Conservation (phyloP, 2,888 invertebrate species). For the Tinea semifulvella region DNA sequence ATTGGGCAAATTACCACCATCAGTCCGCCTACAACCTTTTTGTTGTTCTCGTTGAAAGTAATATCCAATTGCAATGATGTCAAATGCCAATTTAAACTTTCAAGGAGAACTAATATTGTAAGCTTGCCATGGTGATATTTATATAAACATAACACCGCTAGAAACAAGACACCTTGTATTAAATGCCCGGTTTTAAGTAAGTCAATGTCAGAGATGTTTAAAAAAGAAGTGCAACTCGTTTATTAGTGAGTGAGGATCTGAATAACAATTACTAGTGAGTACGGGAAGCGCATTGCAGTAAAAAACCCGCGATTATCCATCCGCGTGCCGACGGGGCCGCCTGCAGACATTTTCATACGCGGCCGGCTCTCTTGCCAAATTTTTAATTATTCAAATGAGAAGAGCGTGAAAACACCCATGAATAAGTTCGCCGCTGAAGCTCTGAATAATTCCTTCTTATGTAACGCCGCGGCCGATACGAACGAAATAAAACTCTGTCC, state of each 20-base stretch:
- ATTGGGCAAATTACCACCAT: too few relatives aligned
- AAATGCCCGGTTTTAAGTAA: too few relatives aligned
- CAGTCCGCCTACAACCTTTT: too few relatives aligned
- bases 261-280: conserved; percentile 8
- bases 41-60: too few relatives aligned
- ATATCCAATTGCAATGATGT: too few relatives aligned
- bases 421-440: conserved; percentile 21
- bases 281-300: conserved; percentile 36
- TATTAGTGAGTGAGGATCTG: neutral
- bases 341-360: conserved; percentile 30
- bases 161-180: too few relatives aligned
- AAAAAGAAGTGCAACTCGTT: neutral
- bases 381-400: conserved; percentile 39
- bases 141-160: too few relatives aligned
- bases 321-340: conserved; percentile 20
- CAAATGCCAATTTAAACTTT: too few relatives aligned
- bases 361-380: conserved; percentile 30
- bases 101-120: too few relatives aligned
- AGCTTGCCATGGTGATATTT: too few relatives aligned
- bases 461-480: neutral
- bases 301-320: conserved; percentile 25
- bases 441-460: neutral
- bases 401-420: conserved; percentile 26
- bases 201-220: conserved; percentile 5
- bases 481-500: conserved; percentile 23